Base-by-base conservation (phyloP, 2,113 vertebrate genomes). In the Leucoraja erinaceus region DNA sequence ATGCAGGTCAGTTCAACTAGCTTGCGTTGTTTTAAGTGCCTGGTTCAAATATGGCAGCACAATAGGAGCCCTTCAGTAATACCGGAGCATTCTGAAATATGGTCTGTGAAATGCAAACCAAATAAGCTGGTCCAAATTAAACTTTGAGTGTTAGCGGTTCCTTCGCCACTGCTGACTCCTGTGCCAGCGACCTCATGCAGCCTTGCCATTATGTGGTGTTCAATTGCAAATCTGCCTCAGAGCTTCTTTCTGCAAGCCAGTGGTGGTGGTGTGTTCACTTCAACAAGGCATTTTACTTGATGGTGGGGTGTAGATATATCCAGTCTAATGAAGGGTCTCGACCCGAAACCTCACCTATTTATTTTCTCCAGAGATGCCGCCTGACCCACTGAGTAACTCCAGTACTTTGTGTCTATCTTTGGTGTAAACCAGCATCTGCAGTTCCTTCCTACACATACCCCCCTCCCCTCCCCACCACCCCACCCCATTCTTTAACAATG, bases 41-140 rank as follows among this genome's bases (percentile, higher is more conserved):
- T 61, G 54, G 59, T 70, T 91, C 88, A 63, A 91, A 91, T 4
- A 70, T 91, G 88, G 63, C 20, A 91, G 33, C 88, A 47, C 88
- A 91, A 72, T 72, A 47, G 66, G 18, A 31, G 31, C 25, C 63
- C 88, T 91, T 91, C 88, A 91, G 18, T 91, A 72, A 91, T 68
- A 72, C 90, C 33, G 63, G 68, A 72, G 20, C 9, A 12, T 72
- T 91, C 16, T 20, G 66, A 91, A 70, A 70, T 25, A 10, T 25
- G 20, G 31, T 14, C 68, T 91, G 66, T 91, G 70, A 91, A 91
- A 91, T n/a, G 25, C 18, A 91, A 91, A 91, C 38, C 68, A 28
- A 74, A 54, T 91, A 74, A 74, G 66, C 63, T 70, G 33, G 8
- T 54, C 90, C 90, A 91, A 91, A 47, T 38, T 47, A 91, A 91